Evolutionary conservation across 2,113 vertebrate species (phyloP), one percentile per base, ranked within the genome.

Genomic region (Coryphaenoides rupestris): DNA sequence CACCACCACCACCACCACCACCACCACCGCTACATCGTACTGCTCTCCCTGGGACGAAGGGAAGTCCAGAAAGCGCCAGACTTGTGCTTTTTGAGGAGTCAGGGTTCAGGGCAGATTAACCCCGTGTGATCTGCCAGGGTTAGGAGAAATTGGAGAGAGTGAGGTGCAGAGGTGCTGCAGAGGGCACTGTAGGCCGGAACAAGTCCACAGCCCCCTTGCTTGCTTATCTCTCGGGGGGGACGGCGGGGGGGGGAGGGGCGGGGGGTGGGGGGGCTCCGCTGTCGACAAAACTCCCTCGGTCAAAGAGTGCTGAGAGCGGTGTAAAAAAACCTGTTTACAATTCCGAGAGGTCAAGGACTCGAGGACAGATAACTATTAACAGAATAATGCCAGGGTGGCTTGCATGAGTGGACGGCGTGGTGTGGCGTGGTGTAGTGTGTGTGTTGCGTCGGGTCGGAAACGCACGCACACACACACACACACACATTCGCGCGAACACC

Each of bases 361-460:
- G 87, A 82, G 90, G 92, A 93, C 91, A 96, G 95, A 97, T 95
- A 94, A 93, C 92, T 92, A 93, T 94, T 95, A 95, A 91, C 92
- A 93, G 92, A 94, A 93, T 93, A 92, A 93, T 89, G 9, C 33
- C 33, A 6, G 0, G 6, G 33, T 40, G 33, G 4, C n/a, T n/a
- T 7, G 4, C 33, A 40, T 40, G 33, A 12, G 5, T 40, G 33
- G 33, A 40, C 33, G 6, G 33, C 33, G 33, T 40, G 33, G 33
- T 9, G 33, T 5, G n/a, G n/a, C n/a, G n/a, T n/a, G n/a, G n/a
- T n/a, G n/a, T n/a, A n/a, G n/a, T n/a, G n/a, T n/a, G n/a, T n/a
- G n/a, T n/a, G n/a, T n/a, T n/a, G 33, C 9, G 33, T 40, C 33
- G 9, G 33, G 3, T 9, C 13, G 5, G 33, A 9, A 40, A 40